A percentile compares a stretch with the other conserved stretches of the same genome.
Evolutionary conservation across 2,797 vertebrate genomes (phyloP).

Genomic region (Otolemur crassicaudatus): DNA sequence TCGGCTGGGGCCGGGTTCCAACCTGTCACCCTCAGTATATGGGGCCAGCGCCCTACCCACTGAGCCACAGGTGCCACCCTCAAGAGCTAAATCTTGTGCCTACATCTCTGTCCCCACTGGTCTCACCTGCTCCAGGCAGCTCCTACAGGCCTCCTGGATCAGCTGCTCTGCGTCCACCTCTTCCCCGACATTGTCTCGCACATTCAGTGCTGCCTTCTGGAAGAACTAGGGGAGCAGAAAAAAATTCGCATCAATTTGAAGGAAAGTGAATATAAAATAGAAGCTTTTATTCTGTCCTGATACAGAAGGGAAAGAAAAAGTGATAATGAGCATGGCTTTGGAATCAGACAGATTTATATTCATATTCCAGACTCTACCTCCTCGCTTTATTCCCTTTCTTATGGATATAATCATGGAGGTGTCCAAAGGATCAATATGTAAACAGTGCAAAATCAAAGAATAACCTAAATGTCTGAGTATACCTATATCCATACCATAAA

Average conservation of each 20-base stretch:
- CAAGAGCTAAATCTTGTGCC: not conserved
- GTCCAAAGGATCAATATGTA: not conserved
- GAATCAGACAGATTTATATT: not conserved
- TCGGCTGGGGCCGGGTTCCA: no score
- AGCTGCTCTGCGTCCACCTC: slow-evolving; percentile 95
- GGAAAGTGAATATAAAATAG: not conserved
- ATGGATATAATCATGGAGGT: not conserved
- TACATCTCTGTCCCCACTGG: no score
- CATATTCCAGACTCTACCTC: not conserved
- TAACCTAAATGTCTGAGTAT: not conserved
- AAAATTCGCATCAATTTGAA: not conserved
- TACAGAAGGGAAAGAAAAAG: not conserved
- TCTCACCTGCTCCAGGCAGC: slow-evolving; percentile 94
- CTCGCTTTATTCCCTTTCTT: no score
- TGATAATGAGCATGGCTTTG: not conserved
- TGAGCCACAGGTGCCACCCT: no score
- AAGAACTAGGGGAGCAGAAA: slow-evolving; percentile 90
- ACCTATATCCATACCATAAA: not conserved
- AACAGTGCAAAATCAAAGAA: not conserved
- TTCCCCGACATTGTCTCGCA: slow-evolving; percentile 95
- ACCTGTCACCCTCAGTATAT: no score
- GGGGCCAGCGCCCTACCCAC: no score
- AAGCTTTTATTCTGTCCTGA: not conserved
- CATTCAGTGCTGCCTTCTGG: slow-evolving; percentile 95
- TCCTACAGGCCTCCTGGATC: slow-evolving; percentile 94